phyloP scores from a whole-genome alignment of 2,888 invertebrate species.

The Melinaea marsaeus region DNA sequence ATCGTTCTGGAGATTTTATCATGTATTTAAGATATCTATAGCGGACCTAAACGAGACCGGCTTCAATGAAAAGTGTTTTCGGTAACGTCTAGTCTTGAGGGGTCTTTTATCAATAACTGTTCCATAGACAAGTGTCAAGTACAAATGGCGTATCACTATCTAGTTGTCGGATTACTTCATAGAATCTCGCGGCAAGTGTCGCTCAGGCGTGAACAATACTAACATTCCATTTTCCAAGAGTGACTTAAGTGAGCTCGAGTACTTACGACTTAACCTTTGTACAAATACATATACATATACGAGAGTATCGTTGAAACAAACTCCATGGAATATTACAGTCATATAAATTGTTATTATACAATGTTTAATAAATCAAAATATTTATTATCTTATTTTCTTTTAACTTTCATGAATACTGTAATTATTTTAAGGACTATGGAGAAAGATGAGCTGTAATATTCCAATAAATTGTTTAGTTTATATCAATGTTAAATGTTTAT shows the following conservation, averaged over 20 bases:
- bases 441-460: constrained; percentile 6
- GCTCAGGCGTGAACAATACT: constrained; percentile 39
- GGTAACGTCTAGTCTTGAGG: constrained; percentile 69
- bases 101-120: constrained; percentile 39
- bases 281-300: constrained; percentile 43
- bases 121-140: constrained; percentile 11
- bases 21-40: constrained; percentile 50
- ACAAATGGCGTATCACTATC: constrained; percentile 4
- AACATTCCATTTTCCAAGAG: constrained; percentile 70
- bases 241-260: constrained; percentile 76
- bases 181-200: constrained; percentile 37
- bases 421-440: too few relatives aligned
- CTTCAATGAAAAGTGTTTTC: constrained; percentile 64
- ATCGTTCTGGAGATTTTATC: constrained; percentile 74
- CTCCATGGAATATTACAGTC: background rate
- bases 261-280: constrained; percentile 57
- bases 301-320: constrained; percentile 28
- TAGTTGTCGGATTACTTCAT: constrained; percentile 20
- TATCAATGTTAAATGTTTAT: constrained; percentile 22
- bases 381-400: background rate
- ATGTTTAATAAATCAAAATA: background rate
- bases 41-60: constrained; percentile 61
- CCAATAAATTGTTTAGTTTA: constrained; percentile 1
- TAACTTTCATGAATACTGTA: background rate
- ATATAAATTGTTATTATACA: background rate